phyloP scores from a whole-genome alignment of 1,140 invertebrate genomes.

The Lepidostoma basale region DNA sequence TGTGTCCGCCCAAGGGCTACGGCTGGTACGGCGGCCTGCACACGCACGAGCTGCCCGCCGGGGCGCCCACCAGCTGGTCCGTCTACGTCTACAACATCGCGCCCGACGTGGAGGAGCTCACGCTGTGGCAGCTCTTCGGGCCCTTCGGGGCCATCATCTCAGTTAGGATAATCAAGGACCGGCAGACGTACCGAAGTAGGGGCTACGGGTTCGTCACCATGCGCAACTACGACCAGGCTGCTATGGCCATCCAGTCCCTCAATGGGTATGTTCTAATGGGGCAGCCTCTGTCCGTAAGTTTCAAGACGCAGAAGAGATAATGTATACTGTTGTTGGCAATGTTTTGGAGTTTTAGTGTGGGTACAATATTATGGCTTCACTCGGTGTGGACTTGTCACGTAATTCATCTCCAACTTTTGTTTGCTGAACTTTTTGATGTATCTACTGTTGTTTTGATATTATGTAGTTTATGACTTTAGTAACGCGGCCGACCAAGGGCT shows the following conservation, averaged over 20 bases:
- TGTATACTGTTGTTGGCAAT: constrained; percentile 43
- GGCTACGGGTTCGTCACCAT: constrained; percentile 99
- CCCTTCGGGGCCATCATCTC: constrained; percentile 99
- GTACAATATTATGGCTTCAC: constrained; percentile 29
- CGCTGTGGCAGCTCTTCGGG: constrained; percentile 98
- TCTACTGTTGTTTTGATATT: constrained; percentile 21
- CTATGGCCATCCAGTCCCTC: constrained; percentile 95
- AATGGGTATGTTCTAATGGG: constrained; percentile 97
- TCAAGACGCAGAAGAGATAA: constrained; percentile 88
- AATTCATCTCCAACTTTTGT: constrained; percentile 25
- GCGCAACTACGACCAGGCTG: constrained; percentile 98
- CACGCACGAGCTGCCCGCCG: constrained; percentile 61
- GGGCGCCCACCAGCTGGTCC: constrained; percentile 80
- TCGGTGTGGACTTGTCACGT: constrained; percentile 27
- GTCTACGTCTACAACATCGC: constrained; percentile 99
- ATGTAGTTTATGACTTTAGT: constrained; percentile 26
- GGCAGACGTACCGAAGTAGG: constrained; percentile 98
- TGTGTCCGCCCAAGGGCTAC: constrained; percentile 30
- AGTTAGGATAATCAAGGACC: constrained; percentile 97
- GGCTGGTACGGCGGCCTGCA: constrained; percentile 60
- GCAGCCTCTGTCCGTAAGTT: constrained; percentile 96
- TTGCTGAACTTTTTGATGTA: constrained; percentile 30
- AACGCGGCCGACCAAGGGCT: constrained; percentile 1
- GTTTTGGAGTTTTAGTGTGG: constrained; percentile 23
- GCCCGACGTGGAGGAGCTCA: constrained; percentile 97